Percentiles rank a stretch among this genome's conserved stretches.
Conservation (phyloP, 2,888 invertebrate species). For the Thereva unica region DNA sequence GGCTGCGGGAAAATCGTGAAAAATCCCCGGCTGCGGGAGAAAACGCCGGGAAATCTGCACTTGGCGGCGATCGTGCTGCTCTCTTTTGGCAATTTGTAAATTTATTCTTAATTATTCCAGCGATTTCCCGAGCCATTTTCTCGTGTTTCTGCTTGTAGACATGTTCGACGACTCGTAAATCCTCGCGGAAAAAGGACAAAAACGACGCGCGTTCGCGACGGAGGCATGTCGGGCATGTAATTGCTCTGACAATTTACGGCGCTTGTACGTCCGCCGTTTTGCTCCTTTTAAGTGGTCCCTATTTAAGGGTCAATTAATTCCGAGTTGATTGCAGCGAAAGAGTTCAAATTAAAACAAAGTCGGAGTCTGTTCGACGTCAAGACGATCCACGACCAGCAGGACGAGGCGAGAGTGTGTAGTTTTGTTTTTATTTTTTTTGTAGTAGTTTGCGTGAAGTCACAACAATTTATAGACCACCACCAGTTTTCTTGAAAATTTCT, state of each 20-base stretch:
- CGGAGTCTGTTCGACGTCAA: no score
- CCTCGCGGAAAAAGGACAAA: constrained; percentile 5
- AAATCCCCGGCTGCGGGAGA: background rate
- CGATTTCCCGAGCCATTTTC: constrained; percentile 50
- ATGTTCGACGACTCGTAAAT: constrained; percentile 28
- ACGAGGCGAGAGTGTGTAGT: no score
- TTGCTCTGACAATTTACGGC: constrained; percentile 31
- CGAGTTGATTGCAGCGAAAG: no score
- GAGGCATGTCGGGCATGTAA: constrained; percentile 33
- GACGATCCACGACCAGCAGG: no score
- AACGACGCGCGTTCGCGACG: background rate
- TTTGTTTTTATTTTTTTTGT: no score
- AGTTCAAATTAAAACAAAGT: no score
- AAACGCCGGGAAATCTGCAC: constrained; percentile 2
- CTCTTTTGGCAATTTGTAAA: constrained; percentile 49
- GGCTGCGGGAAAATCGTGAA: background rate
- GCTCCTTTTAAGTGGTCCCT: no score
- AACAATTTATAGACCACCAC: no score
- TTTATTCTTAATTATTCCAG: constrained; percentile 56
- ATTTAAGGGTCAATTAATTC: no score
- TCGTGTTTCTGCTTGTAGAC: constrained; percentile 30
- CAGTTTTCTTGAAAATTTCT: no score
- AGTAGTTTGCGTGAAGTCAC: no score
- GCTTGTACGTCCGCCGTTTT: background rate
- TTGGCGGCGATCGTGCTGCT: background rate